Evolutionary conservation across 2,113 vertebrate genomes (phyloP).

Genomic region (Myrmecobius fasciatus): DNA sequence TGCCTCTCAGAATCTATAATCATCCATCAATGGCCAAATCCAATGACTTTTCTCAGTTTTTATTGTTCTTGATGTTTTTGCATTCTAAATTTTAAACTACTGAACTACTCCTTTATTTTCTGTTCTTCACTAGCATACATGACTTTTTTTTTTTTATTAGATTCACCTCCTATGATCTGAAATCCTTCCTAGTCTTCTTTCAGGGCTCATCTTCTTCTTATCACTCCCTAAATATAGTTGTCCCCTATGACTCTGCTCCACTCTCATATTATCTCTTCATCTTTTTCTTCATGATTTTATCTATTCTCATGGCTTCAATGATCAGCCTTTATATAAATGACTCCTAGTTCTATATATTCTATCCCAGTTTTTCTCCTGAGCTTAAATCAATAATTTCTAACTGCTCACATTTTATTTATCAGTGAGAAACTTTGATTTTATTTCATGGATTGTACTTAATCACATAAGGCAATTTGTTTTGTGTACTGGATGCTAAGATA

Average conservation of each 20-base stretch:
- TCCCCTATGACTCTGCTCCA: background rate
- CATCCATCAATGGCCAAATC: background rate
- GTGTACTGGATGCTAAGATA: too few species aligned
- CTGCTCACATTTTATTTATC: background rate
- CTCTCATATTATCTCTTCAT: background rate
- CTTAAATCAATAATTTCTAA: background rate
- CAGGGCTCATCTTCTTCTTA: background rate
- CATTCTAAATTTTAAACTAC: background rate
- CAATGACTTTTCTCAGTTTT: background rate
- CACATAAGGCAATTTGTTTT: too few species aligned
- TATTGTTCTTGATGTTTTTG: background rate
- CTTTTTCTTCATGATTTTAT: background rate
- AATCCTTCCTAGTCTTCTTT: background rate
- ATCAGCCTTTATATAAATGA: background rate
- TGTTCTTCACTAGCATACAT: background rate
- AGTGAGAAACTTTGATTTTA: too few species aligned
- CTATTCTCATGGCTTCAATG: too few species aligned
- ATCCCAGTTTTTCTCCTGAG: background rate
- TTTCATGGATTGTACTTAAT: too few species aligned
- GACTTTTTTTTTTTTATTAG: background rate
- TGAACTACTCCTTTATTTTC: background rate
- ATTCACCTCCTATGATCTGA: background rate
- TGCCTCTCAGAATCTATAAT: background rate
- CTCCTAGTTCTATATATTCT: background rate
- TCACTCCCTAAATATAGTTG: background rate